Base-by-base conservation (phyloP, 2,888 invertebrate species). In the Abrostola triplasia region DNA sequence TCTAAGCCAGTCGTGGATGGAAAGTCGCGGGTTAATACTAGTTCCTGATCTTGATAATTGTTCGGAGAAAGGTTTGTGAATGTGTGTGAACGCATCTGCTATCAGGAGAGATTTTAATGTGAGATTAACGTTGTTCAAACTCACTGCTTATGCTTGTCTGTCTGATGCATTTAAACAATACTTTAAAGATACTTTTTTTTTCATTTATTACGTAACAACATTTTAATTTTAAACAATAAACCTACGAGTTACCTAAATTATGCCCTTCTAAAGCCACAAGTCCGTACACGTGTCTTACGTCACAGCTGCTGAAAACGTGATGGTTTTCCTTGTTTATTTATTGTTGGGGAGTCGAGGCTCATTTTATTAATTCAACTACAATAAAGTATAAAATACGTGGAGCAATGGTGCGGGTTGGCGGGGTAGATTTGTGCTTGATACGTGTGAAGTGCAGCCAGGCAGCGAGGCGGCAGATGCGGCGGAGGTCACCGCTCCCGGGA, bases 401-500 rank as follows among this genome's bases (percentile, higher is more conserved):
- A 76, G 77, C 72, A 73, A 71, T 79, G 70, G 64, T 66, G 63
- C 57, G 69, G 73, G 76, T 76, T 80, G 81, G 79, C 66, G 57
- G 74, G 75, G 75, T 86, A 80, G 83, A 84, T 87, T 87, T 84
- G 85, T 86, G 78, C 81, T 84, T 77, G 83, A 84, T 84, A 86
- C 81, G 86, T 87, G 87, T 86, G 84, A 86, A 85, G 84, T 82
- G 87, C 84, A 86, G 85, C 80, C 87, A 79, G 79, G 80, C 87
- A 77, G 74, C 69, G 80, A 73, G 70, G 84, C 87, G 88, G 91
- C 92, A 91, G 92, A 90, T 90, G 92, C 85, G 86, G 79, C 80
- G 59, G 89, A 84, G 92, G 92, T 92, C 92, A 91, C 86, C 90
- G 92, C 90, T 84, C 92, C 81, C 90, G 85, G 81, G 80, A 73